phyloP scores from a whole-genome alignment of 2,113 vertebrate genomes.

The Narcine bancroftii region DNA sequence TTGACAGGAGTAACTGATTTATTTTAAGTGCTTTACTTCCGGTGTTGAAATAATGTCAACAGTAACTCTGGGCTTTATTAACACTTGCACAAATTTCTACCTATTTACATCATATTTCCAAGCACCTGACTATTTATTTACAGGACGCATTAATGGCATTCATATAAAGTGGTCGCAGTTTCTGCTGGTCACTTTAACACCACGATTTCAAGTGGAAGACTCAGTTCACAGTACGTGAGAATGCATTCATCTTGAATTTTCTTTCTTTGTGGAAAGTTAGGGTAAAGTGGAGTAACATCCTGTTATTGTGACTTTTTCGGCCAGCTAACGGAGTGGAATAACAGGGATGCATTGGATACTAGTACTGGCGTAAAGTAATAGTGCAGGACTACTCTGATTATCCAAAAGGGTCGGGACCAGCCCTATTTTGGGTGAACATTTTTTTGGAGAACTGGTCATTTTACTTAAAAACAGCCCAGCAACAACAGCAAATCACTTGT shows the following conservation, averaged over 20 bases:
- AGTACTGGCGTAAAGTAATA: background rate
- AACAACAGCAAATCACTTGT: no score
- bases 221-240: background rate
- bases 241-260: background rate
- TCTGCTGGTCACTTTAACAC: background rate
- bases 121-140: no score
- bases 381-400: no score
- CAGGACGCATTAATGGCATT: background rate
- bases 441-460: no score
- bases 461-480: no score
- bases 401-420: no score
- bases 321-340: background rate
- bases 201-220: background rate
- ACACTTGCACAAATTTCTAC: background rate
- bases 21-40: constrained; percentile 7
- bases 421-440: no score
- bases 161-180: background rate
- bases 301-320: background rate
- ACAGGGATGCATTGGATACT: background rate
- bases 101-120: background rate
- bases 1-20: constrained; percentile 8
- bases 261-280: background rate
- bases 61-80: constrained; percentile 4
- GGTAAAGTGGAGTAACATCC: background rate
- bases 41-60: constrained; percentile 2